Evolutionary conservation across 2,888 invertebrate genomes (phyloP).

Genomic region (Pimpla rufipes): DNA sequence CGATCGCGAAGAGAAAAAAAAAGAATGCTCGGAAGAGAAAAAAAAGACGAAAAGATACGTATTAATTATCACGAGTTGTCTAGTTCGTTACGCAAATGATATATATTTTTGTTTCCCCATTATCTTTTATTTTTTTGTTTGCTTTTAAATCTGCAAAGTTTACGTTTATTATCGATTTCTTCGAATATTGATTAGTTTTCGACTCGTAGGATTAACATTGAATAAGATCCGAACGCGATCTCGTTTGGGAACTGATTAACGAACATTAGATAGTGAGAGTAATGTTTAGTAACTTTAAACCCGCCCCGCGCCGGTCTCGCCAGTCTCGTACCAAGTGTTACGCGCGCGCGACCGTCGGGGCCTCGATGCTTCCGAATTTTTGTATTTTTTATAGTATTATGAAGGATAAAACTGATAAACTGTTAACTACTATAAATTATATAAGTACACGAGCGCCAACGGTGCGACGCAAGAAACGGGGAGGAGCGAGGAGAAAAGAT

Average conservation of each 20-base stretch:
- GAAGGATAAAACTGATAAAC: slow-evolving; percentile 14
- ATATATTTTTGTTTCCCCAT: slow-evolving; percentile 42
- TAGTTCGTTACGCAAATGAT: slow-evolving; percentile 36
- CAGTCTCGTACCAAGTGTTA: slow-evolving; percentile 8
- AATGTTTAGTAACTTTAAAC: slow-evolving; percentile 26
- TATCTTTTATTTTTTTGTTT: slow-evolving; percentile 26
- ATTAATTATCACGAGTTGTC: slow-evolving; percentile 36
- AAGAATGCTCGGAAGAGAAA: background rate
- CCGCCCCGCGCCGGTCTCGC: slow-evolving; percentile 2
- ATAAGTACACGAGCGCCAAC: slow-evolving; percentile 3
- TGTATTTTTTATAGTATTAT: slow-evolving; percentile 39
- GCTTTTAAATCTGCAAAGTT: slow-evolving; percentile 34
- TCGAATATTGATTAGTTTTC: slow-evolving; percentile 58
- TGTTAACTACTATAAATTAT: slow-evolving; percentile 15
- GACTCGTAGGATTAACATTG: slow-evolving; percentile 46
- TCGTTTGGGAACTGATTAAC: slow-evolving; percentile 45
- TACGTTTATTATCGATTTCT: slow-evolving; percentile 51
- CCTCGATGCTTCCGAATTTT: background rate
- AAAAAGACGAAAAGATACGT: slow-evolving; percentile 6
- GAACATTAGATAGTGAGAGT: slow-evolving; percentile 10
- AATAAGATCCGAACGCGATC: slow-evolving; percentile 27
- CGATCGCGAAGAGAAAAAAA: background rate
- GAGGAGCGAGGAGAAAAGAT: background rate
- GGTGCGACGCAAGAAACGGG: background rate
- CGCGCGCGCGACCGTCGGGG: slow-evolving; percentile 11